Base-by-base conservation (phyloP, 2,797 vertebrate species). In the Muscicapa striata region DNA sequence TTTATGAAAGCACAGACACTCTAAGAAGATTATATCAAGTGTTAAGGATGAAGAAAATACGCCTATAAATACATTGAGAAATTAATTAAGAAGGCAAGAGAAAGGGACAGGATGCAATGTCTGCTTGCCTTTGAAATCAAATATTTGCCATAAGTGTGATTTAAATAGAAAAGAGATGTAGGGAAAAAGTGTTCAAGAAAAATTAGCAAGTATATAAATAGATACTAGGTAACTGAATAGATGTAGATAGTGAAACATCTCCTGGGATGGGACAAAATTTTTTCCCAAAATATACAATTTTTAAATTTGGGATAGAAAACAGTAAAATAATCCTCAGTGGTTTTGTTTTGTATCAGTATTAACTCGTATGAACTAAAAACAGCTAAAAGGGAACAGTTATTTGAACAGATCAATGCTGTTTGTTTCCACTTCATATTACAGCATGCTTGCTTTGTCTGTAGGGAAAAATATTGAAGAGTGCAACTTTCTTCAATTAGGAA, bases 1-100 rank as follows among this genome's bases (percentile, higher is more conserved):
- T 83, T 93, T 94, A 81, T 80, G 78, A 95, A 95, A 51, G 30
- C 72, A 72, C 10, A 76, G 49, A 29, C 36, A 12, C 51, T 63
- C n/a, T 68, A 70, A 69, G 58, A 77, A 90, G 54, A 70, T 90
- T 27, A 77, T 68, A 81, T 77, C 57, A 91, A 87, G 57, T 61
- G 4, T 63, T 70, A 49, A 17, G 11, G 18, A 66, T 77, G 52
- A 86, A 51, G 58, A 81, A 84, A 84, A 77, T 52, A 9, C 67
- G 29, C 49, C 69, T 29, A 51, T 63, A 48, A 16, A 21, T 73
- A 34, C 45, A 45, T 0, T 40, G 8, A 81, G 38, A 81, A 75
- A 88, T 64, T 59, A 48, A 78, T 63, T 86, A 64, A 61, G 45
- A 70, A 45, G 13, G n/a, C 21, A 85, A 76, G 40, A 74, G 24